A percentile compares a stretch with the other conserved stretches of the same genome.
These are phyloP conservation scores for Halocaridina rubra DNA, from an alignment of 2,888 invertebrate genomes.

Conservation along the genomic window DNA sequence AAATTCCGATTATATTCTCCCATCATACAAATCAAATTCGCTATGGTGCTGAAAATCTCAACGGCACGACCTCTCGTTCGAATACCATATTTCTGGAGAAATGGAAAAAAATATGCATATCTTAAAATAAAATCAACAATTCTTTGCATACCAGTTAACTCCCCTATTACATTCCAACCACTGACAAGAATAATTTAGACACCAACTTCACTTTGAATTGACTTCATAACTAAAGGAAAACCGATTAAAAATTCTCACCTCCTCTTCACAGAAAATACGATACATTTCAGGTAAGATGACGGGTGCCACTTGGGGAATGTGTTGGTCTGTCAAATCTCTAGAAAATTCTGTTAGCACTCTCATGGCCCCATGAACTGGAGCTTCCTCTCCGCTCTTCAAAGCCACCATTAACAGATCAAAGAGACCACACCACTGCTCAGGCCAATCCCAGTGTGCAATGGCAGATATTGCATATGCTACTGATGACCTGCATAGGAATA, in stretches of 20 bases:
- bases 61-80: slow-evolving; percentile 77
- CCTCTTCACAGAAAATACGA: slow-evolving; percentile 76
- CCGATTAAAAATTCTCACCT: slow-evolving; percentile 70
- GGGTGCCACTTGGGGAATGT: slow-evolving; percentile 77
- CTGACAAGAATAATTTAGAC: not conserved
- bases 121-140: too few species aligned
- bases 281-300: slow-evolving; percentile 79
- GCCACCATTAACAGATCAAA: slow-evolving; percentile 77
- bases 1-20: slow-evolving; percentile 73
- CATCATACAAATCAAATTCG: slow-evolving; percentile 72
- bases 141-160: too few species aligned
- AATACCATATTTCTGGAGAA: slow-evolving; percentile 72
- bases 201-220: not conserved
- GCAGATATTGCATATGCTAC: slow-evolving; percentile 79
- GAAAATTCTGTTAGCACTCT: slow-evolving; percentile 78
- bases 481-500: slow-evolving; percentile 67
- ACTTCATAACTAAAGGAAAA: too few species aligned
- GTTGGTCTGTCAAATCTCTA: slow-evolving; percentile 75
- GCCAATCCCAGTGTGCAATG: slow-evolving; percentile 81
- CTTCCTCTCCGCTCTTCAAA: slow-evolving; percentile 67
- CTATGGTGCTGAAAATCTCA: slow-evolving; percentile 76
- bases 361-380: slow-evolving; percentile 79
- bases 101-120: slow-evolving; percentile 52
- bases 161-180: too few species aligned
- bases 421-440: slow-evolving; percentile 78